Evolutionary conservation across 2,113 vertebrate species (phyloP).

Genomic region (Notiomystis cincta): DNA sequence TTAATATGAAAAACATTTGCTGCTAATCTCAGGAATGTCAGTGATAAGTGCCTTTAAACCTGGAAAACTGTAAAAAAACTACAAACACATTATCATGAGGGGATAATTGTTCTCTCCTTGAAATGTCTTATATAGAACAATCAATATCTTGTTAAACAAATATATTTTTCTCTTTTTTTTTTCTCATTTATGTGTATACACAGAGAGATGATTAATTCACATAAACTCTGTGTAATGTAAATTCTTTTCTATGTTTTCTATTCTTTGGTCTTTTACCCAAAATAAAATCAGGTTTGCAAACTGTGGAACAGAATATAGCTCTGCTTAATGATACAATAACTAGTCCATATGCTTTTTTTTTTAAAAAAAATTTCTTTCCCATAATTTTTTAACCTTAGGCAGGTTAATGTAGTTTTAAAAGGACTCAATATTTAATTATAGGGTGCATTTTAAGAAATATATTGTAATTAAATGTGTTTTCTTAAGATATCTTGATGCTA

Average conservation of each 20-base stretch:
- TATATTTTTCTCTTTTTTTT: not conserved
- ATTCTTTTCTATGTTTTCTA: not conserved
- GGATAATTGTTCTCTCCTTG: not conserved
- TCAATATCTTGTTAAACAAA: not conserved
- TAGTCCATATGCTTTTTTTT: not conserved
- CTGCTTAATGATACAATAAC: not conserved
- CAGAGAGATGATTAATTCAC: not conserved
- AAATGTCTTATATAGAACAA: not conserved
- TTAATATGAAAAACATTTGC: not conserved
- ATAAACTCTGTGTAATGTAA: not conserved
- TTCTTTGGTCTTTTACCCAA: not conserved
- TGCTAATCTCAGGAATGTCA: not conserved
- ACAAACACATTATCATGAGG: not conserved
- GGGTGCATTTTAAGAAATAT: too few species aligned
- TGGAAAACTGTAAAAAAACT: not conserved
- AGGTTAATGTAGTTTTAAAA: not conserved
- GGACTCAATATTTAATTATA: not conserved
- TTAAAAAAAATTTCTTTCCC: not conserved
- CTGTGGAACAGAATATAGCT: not conserved
- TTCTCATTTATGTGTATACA: not conserved
- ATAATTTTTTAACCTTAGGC: not conserved
- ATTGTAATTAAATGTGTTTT: not conserved
- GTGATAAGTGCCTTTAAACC: not conserved
- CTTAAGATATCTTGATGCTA: not conserved
- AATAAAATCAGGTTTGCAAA: not conserved